Base-by-base conservation (phyloP, 35 echinoderm and acorn worm genomes). In the Patiria miniata region DNA sequence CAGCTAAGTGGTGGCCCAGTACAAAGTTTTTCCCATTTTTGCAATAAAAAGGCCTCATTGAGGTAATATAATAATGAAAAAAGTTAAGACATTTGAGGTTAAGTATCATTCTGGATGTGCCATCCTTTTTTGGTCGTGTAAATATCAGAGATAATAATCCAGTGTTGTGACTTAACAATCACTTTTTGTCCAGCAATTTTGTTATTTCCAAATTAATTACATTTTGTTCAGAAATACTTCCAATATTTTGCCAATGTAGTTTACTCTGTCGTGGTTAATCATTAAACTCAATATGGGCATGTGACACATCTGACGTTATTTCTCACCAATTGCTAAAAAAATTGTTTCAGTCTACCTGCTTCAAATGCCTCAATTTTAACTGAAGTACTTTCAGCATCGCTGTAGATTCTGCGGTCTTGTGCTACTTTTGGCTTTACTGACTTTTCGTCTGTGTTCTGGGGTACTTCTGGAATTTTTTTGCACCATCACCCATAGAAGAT, bases 141-240 rank as follows among this genome's bases (percentile, higher is more conserved):
- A 87, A 87, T 78, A 87, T 79, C 54, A n/a, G 30, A 38, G 87
- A 89, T 15, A 89, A 61, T 81, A 82, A 89, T 39, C 82, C 51
- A 51, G 54, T 81, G 21, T 1, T 34, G 36, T 18, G 87, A 34
- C 30, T 82, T 36, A 26, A 51, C 77, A 81, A 89, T 89, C 8
- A 89, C 78, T n/a, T 36, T 89, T 82, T 89, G 18, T 58, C 34
- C 16, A 21, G 23, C 28, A 89, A 42, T 56, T 61, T 81, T 22
- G 29, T 39, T 47, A 87, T 87, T 80, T 87, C 86, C 17, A 39
- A 51, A 39, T 87, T 39, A 79, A 87, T 79, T 14, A 69, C 86
- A 18, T 15, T 37, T 36, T 21, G 37, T 80, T 87, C 68, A 16
- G n/a, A 26, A 19, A 37, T 12, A 51, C 40, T 80, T 9, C 28